Evolutionary conservation across 64 coral and sea anemone genomes (phyloP).

Genomic region (Montipora foliosa): DNA sequence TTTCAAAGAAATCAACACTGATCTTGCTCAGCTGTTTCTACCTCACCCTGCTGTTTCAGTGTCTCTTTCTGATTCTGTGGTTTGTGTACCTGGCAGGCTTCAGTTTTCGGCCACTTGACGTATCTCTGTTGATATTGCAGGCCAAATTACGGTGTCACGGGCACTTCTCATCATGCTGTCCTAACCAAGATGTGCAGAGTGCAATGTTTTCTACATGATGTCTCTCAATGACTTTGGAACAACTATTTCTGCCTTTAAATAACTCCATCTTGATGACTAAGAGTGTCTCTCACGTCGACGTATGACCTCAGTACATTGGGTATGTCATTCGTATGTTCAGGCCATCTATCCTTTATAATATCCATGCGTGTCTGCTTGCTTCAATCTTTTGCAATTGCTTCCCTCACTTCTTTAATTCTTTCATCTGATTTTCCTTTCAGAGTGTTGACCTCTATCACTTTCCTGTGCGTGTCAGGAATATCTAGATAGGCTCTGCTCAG

Average conservation of each 20-base stretch:
- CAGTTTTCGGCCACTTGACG: not conserved
- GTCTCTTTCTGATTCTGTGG: conserved; percentile 19
- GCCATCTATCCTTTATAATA: not conserved
- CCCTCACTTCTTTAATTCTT: not conserved
- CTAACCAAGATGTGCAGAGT: conserved; percentile 35
- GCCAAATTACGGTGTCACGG: conserved; percentile 45
- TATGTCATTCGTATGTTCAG: not conserved
- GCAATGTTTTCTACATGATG: conserved; percentile 25
- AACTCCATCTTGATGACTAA: conserved; percentile 42
- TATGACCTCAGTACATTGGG: conserved; percentile 4
- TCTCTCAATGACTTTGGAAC: conserved; percentile 16
- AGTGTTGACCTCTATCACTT: too few species aligned
- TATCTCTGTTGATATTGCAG: conserved; percentile 34
- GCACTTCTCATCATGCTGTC: conserved; percentile 40
- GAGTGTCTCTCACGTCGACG: conserved; percentile 34
- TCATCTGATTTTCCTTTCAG: too few species aligned
- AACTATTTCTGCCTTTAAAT: conserved; percentile 26
- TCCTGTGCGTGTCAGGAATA: too few species aligned
- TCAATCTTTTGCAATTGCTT: not conserved
- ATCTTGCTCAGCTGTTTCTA: conserved; percentile 22
- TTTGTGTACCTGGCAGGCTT: too few species aligned
- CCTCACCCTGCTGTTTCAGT: conserved; percentile 21
- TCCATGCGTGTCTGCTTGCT: not conserved
- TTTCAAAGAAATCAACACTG: conserved; percentile 41
- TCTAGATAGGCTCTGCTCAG: too few species aligned